Conservation (phyloP, 2,888 invertebrate genomes). For the Harpalus rubripes region DNA sequence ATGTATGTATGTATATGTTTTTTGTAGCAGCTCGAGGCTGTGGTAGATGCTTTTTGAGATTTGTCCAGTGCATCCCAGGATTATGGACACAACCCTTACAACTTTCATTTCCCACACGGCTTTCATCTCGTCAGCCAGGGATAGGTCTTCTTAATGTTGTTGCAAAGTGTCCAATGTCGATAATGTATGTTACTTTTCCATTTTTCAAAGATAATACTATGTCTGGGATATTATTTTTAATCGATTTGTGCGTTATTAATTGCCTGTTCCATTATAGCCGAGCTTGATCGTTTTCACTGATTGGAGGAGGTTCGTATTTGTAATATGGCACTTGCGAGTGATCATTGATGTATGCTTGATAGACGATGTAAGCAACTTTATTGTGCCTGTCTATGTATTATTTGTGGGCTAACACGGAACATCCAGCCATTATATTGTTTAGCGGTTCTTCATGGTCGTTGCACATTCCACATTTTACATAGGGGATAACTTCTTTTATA, state of each 20-base stretch:
- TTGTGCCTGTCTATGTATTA: slow-evolving; percentile 25
- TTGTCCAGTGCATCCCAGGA: too few relatives aligned
- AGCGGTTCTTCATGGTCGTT: not conserved
- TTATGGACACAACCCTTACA: too few relatives aligned
- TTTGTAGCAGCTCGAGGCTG: too few relatives aligned
- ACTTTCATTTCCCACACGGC: too few relatives aligned
- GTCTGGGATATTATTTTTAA: too few relatives aligned
- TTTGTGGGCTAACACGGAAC: slow-evolving; percentile 45
- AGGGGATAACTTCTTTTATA: not conserved
- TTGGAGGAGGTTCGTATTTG: slow-evolving; percentile 12
- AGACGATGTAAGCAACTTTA: slow-evolving; percentile 44
- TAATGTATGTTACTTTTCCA: too few relatives aligned
- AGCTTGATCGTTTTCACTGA: slow-evolving; percentile 4
- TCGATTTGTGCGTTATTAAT: slow-evolving; percentile 41
- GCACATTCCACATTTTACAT: slow-evolving; percentile 8
- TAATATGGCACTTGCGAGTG: slow-evolving; percentile 31
- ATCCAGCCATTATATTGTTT: slow-evolving; percentile 48
- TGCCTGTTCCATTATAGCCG: slow-evolving; percentile 49
- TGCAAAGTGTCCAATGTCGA: too few relatives aligned
- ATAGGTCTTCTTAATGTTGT: too few relatives aligned
- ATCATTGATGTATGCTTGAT: not conserved
- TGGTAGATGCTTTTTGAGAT: too few relatives aligned
- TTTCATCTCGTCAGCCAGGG: too few relatives aligned
- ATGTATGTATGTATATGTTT: too few relatives aligned
- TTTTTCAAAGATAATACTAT: too few relatives aligned